These are phyloP conservation scores for Ciconia stormi DNA, from an alignment of 2,113 vertebrate genomes.

Conservation along the genomic window DNA sequence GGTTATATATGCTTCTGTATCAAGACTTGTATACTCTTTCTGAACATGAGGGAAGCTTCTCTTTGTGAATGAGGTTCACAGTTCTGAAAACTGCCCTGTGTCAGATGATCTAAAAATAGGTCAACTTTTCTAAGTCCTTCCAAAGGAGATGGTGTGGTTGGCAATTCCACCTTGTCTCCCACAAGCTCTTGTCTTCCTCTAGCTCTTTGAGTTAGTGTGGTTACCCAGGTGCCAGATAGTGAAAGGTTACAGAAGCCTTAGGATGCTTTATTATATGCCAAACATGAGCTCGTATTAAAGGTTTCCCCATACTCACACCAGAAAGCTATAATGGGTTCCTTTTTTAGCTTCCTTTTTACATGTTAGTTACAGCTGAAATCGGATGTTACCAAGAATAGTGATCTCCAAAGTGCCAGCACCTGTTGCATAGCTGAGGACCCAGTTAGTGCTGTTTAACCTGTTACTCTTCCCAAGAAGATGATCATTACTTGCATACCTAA, in stretches of 20 bases:
- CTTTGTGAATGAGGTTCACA: not conserved
- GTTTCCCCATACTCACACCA: not conserved
- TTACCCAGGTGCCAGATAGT: not conserved
- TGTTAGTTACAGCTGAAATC: not conserved
- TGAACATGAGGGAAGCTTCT: not conserved
- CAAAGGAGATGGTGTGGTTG: not conserved
- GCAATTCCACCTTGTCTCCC: not conserved
- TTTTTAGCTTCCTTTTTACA: not conserved
- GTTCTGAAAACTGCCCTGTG: not conserved
- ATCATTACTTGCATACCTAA: not conserved
- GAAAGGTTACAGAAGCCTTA: not conserved
- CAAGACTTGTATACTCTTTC: not conserved
- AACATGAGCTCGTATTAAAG: not conserved
- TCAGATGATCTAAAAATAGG: not conserved
- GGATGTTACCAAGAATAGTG: not conserved
- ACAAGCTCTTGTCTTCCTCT: not conserved
- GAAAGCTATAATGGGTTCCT: not conserved
- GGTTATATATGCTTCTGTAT: not conserved
- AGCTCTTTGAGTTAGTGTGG: not conserved
- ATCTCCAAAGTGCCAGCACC: not conserved
- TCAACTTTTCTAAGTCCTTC: not conserved
- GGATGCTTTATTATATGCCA: not conserved
- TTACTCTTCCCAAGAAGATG: not conserved
- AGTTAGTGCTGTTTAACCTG: not conserved
- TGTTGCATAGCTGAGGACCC: not conserved